Conservation (phyloP, 2,797 vertebrate genomes). For the Chelmon rostratus region DNA sequence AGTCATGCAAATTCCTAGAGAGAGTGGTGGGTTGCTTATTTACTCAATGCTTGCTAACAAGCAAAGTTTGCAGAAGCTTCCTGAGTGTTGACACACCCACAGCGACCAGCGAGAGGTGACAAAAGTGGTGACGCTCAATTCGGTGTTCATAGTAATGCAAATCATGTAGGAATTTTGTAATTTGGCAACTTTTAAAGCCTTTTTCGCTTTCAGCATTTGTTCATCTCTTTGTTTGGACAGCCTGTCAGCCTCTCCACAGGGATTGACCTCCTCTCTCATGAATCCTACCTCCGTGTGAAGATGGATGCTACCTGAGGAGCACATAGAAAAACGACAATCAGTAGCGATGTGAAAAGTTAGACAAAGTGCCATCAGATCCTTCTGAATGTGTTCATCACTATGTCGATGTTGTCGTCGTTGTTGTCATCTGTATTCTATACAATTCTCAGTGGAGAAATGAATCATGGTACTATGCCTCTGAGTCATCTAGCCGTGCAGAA, state of each 20-base stretch:
- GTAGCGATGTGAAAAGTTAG: constrained; percentile 69
- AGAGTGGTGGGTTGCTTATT: constrained; percentile 43
- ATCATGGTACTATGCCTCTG: constrained; percentile 71
- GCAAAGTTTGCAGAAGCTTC: constrained; percentile 58
- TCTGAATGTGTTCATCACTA: constrained; percentile 58
- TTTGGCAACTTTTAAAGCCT: constrained; percentile 34
- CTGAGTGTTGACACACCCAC: constrained; percentile 29
- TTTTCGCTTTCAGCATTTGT: not conserved
- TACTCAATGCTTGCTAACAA: constrained; percentile 55
- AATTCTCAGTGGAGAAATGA: constrained; percentile 68
- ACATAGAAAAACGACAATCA: constrained; percentile 36
- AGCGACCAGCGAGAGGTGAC: constrained; percentile 20
- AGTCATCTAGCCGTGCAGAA: constrained; percentile 74
- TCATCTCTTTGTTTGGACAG: constrained; percentile 27
- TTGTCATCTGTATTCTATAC: constrained; percentile 75
- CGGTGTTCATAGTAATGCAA: constrained; percentile 32
- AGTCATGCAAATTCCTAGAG: constrained; percentile 46
- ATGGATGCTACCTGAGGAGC: constrained; percentile 29
- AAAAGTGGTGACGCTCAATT: constrained; percentile 30
- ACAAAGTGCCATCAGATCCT: constrained; percentile 66
- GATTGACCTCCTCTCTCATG: constrained; percentile 23
- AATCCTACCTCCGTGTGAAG: constrained; percentile 18
- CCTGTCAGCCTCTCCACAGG: constrained; percentile 12
- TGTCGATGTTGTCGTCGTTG: constrained; percentile 32
- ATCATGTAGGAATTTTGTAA: constrained; percentile 29